Base-by-base conservation (phyloP, 2,888 invertebrate genomes). In the Drepanosiphum platanoidis region DNA sequence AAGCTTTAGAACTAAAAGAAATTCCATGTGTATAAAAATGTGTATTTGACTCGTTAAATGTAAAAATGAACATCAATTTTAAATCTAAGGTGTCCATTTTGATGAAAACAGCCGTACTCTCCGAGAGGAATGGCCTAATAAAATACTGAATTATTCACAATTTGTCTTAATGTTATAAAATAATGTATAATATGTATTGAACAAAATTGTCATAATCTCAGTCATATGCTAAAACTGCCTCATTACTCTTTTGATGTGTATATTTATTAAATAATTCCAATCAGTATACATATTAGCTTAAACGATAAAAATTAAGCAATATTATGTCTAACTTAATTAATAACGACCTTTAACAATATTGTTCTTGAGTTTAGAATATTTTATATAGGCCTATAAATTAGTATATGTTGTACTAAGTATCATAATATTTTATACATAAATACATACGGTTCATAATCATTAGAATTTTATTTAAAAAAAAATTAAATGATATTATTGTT, bases 401-500 rank as follows among this genome's bases (percentile, higher is more conserved):
- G 71, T 71, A 61, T 72, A 74, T 79, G 34, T 61, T 74, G 52
- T 84, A 75, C 75, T 58, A 66, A 83, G 13, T 64, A n/a, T 84
- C 32, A n/a, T 77, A 77, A 75, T 68, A 84, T 75, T 77, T 84
- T 84, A 84, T 77, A 84, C 68, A 74, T 83, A 64, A 64, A 27
- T 78, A 74, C 72, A 75, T 68, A 52, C 84, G 68, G 75, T 84
- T 84, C 66, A 75, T 75, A 84, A 84, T 84, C 34, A 58, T 75
- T 77, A 75, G 84, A 30, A 77, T 77, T 77, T 52, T 77, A 84
- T 84, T 77, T 74, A 68, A 84, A 75, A 46, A 46, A 42, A 42
- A 75, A 75, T 58, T 75, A 7, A 77, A 77, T 72, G 72, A 42
- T 84, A 84, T 66, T 18, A 74, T 58, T 84, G 75, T 83, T 83